Percentiles rank a stretch among this genome's conserved stretches.
These are phyloP conservation scores for Forbesichthys papilliferus DNA, from an alignment of 2,113 vertebrate species.

Conservation along the genomic window DNA sequence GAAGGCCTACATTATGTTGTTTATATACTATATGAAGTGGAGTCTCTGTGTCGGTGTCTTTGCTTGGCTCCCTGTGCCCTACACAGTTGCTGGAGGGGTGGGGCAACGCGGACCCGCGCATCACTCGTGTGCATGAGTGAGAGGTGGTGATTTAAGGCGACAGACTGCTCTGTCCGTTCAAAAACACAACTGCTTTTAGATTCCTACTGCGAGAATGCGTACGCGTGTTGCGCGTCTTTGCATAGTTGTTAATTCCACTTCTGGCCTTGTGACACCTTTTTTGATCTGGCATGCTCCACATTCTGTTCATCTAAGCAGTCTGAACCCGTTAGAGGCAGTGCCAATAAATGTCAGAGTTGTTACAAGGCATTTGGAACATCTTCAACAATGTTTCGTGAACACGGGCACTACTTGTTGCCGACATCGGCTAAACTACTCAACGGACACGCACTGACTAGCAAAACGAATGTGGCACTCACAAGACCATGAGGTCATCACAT, in stretches of 20 bases:
- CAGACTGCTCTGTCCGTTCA: slow-evolving; percentile 37
- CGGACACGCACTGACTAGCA: too few species aligned
- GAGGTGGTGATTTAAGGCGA: slow-evolving; percentile 29
- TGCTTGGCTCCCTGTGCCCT: slow-evolving; percentile 58
- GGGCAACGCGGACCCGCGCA: slow-evolving; percentile 24
- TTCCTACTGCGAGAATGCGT: slow-evolving; percentile 61
- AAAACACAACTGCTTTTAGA: slow-evolving; percentile 42
- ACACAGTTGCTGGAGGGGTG: slow-evolving; percentile 11
- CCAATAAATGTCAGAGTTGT: too few species aligned
- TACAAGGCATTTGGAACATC: too few species aligned
- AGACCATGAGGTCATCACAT: too few species aligned
- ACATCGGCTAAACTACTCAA: too few species aligned
- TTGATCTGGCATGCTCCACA: too few species aligned
- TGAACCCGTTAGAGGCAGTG: too few species aligned
- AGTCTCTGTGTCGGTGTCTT: slow-evolving; percentile 60
- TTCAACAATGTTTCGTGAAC: too few species aligned
- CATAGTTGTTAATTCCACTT: slow-evolving; percentile 35
- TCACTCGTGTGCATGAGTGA: slow-evolving; percentile 48
- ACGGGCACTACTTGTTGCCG: too few species aligned
- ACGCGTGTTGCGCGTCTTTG: slow-evolving; percentile 48
- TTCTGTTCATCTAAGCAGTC: too few species aligned
- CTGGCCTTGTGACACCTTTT: background rate
- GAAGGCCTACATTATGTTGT: slow-evolving; percentile 51
- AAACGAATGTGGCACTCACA: too few species aligned
- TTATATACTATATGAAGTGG: slow-evolving; percentile 41